Evolutionary conservation across 2,797 vertebrate species (phyloP).

Genomic region (Philypnodon macrostomus): DNA sequence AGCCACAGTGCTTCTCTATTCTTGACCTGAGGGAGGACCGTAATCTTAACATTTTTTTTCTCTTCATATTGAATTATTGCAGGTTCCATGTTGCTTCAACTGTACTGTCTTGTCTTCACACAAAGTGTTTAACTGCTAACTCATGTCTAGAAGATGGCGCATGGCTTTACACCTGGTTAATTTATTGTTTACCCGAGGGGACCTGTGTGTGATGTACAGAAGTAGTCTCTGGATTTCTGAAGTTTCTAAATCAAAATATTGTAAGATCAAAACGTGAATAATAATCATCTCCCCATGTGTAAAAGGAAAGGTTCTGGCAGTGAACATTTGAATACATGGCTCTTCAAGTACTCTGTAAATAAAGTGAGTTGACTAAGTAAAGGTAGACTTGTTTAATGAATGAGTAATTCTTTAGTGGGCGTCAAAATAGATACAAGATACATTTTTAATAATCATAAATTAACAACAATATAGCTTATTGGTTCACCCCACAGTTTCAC

Average conservation of each 20-base stretch:
- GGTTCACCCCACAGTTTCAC: too few species aligned
- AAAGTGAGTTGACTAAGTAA: constrained; percentile 73
- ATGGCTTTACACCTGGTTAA: constrained; percentile 41
- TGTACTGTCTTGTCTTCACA: too few species aligned
- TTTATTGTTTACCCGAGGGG: constrained; percentile 50
- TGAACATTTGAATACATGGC: constrained; percentile 63
- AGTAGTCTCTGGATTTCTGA: constrained; percentile 49
- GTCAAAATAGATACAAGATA: too few species aligned
- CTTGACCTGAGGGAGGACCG: too few species aligned
- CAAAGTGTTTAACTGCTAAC: constrained; percentile 35
- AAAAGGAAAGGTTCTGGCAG: constrained; percentile 40
- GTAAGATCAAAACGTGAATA: constrained; percentile 44
- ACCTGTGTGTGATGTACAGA: constrained; percentile 29
- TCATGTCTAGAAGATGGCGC: constrained; percentile 38
- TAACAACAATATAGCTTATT: too few species aligned
- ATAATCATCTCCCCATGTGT: constrained; percentile 47
- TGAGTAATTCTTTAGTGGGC: too few species aligned
- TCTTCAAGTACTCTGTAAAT: constrained; percentile 74
- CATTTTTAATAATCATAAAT: too few species aligned
- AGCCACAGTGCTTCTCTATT: too few species aligned
- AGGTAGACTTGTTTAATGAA: constrained; percentile 44
- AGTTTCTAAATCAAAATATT: constrained; percentile 40
- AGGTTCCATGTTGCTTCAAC: constrained; percentile 34
- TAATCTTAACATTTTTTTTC: constrained; percentile 29
- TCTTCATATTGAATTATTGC: constrained; percentile 15